These are phyloP conservation scores for Agrypnus murinus DNA, from an alignment of 2,888 invertebrate species.

Conservation along the genomic window DNA sequence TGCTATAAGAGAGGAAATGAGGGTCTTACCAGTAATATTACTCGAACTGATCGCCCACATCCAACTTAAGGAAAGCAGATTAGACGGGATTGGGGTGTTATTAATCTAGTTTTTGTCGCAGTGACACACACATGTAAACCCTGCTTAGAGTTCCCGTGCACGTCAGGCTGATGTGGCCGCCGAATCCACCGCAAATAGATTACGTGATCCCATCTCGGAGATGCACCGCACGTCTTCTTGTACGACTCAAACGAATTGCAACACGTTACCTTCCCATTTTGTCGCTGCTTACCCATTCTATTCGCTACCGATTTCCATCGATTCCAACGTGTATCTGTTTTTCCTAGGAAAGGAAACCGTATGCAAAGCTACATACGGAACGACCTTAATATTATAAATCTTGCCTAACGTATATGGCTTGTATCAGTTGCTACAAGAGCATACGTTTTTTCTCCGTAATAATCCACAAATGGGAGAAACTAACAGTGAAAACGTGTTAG, in stretches of 20 bases:
- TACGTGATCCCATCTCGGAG: constrained; percentile 69
- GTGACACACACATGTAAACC: constrained; percentile 62
- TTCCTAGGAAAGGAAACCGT: constrained; percentile 47
- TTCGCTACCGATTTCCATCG: constrained; percentile 54
- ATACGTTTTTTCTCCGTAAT: constrained; percentile 21
- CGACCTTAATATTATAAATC: constrained; percentile 45
- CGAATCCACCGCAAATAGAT: constrained; percentile 70
- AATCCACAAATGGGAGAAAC: constrained; percentile 37
- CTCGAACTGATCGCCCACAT: constrained; percentile 47
- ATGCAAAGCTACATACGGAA: constrained; percentile 45
- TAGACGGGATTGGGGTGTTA: constrained; percentile 62
- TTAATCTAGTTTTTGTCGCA: constrained; percentile 66
- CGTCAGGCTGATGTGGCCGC: constrained; percentile 64
- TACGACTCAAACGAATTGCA: constrained; percentile 66
- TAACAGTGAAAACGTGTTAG: constrained; percentile 39
- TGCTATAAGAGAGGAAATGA: constrained; percentile 22
- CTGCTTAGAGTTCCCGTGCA: constrained; percentile 64
- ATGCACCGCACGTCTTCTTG: constrained; percentile 66
- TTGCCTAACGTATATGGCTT: constrained; percentile 41
- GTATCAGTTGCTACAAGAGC: constrained; percentile 32
- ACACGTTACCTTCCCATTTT: constrained; percentile 63
- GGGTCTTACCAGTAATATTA: constrained; percentile 34
- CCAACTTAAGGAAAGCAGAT: constrained; percentile 62
- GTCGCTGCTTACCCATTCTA: constrained; percentile 52
- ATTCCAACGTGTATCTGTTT: constrained; percentile 48